Percentiles rank a stretch among this genome's conserved stretches.
Evolutionary conservation across 2,888 invertebrate species (phyloP).

Genomic region (Bedellia somnulentella): DNA sequence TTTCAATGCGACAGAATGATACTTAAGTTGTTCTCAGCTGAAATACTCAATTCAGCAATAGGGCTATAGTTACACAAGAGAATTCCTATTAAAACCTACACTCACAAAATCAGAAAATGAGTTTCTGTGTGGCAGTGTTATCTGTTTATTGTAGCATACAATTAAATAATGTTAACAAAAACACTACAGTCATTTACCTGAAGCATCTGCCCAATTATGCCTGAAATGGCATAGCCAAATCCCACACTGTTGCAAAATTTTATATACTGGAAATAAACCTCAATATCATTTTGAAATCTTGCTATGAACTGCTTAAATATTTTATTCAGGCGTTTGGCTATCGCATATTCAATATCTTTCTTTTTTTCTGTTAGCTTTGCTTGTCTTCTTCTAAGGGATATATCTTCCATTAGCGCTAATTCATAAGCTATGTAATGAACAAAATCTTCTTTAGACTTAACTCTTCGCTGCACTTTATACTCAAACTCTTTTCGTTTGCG

Average conservation of each 20-base stretch:
- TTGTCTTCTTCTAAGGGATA: constrained; percentile 63
- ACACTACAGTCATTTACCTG: too few relatives aligned
- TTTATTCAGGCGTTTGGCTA: constrained; percentile 71
- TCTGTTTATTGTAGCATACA: too few relatives aligned
- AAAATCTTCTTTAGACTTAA: constrained; percentile 71
- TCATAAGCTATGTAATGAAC: constrained; percentile 73
- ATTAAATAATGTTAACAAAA: too few relatives aligned
- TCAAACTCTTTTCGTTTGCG: constrained; percentile 72
- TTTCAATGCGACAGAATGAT: too few relatives aligned
- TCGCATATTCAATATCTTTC: constrained; percentile 67
- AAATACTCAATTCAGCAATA: too few relatives aligned
- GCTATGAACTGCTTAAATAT: constrained; percentile 72
- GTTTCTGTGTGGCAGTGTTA: too few relatives aligned
- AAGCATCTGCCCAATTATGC: constrained; percentile 63
- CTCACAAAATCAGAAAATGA: too few relatives aligned
- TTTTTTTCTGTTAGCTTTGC: constrained; percentile 62
- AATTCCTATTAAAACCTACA: too few relatives aligned
- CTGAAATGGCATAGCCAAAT: constrained; percentile 53
- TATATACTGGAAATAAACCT: constrained; percentile 77
- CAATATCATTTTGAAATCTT: constrained; percentile 71
- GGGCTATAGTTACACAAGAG: too few relatives aligned
- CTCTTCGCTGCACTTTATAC: constrained; percentile 69
- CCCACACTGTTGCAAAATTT: constrained; percentile 74
- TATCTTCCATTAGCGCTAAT: constrained; percentile 65
- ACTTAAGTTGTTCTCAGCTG: too few relatives aligned